phyloP scores from a whole-genome alignment of 2,888 invertebrate genomes.

The Caenorhabditis doughertyi region DNA sequence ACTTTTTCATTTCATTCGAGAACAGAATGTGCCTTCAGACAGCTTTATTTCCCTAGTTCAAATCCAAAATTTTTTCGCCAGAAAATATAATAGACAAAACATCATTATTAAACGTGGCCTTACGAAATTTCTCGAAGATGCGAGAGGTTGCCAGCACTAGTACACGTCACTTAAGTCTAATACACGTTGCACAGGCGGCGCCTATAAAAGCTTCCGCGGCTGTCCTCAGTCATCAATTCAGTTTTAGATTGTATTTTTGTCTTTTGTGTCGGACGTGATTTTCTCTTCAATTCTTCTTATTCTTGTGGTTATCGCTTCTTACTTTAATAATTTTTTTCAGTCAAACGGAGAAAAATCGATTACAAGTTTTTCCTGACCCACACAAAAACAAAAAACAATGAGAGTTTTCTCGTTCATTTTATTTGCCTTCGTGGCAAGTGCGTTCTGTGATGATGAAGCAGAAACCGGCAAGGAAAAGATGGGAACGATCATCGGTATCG shows the following conservation, averaged over 20 bases:
- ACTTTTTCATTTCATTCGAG: background rate
- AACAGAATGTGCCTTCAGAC: background rate
- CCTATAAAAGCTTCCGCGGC: slow-evolving; percentile 31
- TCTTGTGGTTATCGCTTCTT: background rate
- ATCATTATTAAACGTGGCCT: slow-evolving; percentile 31
- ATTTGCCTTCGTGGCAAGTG: slow-evolving; percentile 70
- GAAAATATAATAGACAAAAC: no score
- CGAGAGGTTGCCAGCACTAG: slow-evolving; percentile 20
- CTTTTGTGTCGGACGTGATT: background rate
- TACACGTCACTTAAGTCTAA: slow-evolving; percentile 40
- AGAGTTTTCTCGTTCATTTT: slow-evolving; percentile 63
- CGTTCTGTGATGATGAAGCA: slow-evolving; percentile 44
- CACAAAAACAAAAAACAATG: slow-evolving; percentile 63
- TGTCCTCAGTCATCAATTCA: background rate
- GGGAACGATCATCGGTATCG: slow-evolving; percentile 83
- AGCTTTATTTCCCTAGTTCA: no score
- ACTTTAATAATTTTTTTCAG: slow-evolving; percentile 46
- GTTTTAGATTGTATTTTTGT: slow-evolving; percentile 5
- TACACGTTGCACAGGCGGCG: slow-evolving; percentile 54
- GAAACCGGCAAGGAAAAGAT: slow-evolving; percentile 72
- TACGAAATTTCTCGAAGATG: slow-evolving; percentile 32
- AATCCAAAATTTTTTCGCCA: no score
- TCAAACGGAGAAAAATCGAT: slow-evolving; percentile 21
- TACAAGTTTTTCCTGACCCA: slow-evolving; percentile 32
- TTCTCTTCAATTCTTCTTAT: background rate